Base-by-base conservation (phyloP, 2,113 vertebrate species). In the Brienomyrus brachyistius region DNA sequence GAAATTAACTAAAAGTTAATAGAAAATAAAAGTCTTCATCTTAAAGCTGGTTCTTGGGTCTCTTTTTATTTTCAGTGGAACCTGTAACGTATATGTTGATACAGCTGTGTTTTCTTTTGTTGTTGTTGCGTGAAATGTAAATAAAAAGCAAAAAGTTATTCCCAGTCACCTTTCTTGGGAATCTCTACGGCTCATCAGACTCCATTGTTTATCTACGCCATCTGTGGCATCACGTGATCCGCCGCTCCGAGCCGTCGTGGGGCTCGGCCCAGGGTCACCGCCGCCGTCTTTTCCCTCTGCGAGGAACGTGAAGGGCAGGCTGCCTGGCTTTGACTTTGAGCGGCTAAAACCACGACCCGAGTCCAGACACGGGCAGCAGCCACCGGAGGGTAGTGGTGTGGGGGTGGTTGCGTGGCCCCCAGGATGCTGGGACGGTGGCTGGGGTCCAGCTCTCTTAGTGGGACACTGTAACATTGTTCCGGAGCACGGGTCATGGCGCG, bases 251-350 rank as follows among this genome's bases (percentile, higher is more conserved):
- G 31, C 51, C 10, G 77, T 0, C 19, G 19, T 19, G 50, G 13
- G 45, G 74, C 19, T 1, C 8, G 21, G 15, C 88, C 88, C 19
- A n/a, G 35, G 10, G 19, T 19, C 35, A 51, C 48, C 43, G 52
- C 48, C 0, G 2, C 23, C 51, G 2, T 86, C 59, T 59, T 85
- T 47, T 17, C 43, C 56, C 35, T 83, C 89, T 35, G 77, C 83
- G 88, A 89, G 87, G 45, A 51, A 89, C 59, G 54, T n/a, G 51
- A 85, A 90, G 54, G 74, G 77, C 85, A 52, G 74, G 52, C 40
- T 45, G 89, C 90, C 59, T 59, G 77, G 90, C 70, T 83, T 89
- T 92, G 91, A 91, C 90, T 92, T 92, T 92, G 90, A 88, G 35
- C 86, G 48, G 77, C 47, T 48, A 51, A 84, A 47, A 19, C 40